Evolutionary conservation across 2,113 vertebrate genomes (phyloP), one percentile per base, ranked within the genome.

Genomic region (Colistium nudipinnis): DNA sequence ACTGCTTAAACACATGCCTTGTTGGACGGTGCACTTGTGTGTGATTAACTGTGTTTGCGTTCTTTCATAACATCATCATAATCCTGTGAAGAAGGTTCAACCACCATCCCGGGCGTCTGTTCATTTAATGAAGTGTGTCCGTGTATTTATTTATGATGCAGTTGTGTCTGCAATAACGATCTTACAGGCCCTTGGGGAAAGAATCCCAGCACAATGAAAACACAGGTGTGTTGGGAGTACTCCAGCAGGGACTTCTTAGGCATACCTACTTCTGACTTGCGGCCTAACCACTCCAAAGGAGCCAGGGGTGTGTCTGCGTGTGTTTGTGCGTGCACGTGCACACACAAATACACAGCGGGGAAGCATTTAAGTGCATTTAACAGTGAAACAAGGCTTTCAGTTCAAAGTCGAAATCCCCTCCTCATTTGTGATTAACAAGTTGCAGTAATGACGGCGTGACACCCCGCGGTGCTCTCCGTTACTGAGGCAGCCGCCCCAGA

Each of bases 101-200:
- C 59, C 19, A 39, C 14, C 12, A 64, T 31, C 57, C 43, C 6
- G 2, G 28, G 12, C 44, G 28, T 60, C 49, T 33, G 27, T 39
- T 41, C 44, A 52, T 68, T 77, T 52, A 51, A 55, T 61, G 17
- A 63, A 49, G 54, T 36, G 66, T 61, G 69, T 59, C 51, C 41
- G 28, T 24, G 63, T 83, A 60, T 81, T 74, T 62, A 80, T 81
- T 87, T 83, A 75, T 74, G 74, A 86, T 62, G 61, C 70, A 63
- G 74, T 82, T 63, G 53, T 82, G 78, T 89, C 81, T 83, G 52
- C 86, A 80, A 69, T 87, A 86, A 88, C 88, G 88, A 89, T 72
- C 80, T 88, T 77, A 87, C 77, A 70, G 79, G 27, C 68, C 65
- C 55, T 17, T 69, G 73, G 80, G 69, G 43, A 71, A 70, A 54